Conservation (phyloP, 2,888 invertebrate species). For the Trissoscelio sp. region DNA sequence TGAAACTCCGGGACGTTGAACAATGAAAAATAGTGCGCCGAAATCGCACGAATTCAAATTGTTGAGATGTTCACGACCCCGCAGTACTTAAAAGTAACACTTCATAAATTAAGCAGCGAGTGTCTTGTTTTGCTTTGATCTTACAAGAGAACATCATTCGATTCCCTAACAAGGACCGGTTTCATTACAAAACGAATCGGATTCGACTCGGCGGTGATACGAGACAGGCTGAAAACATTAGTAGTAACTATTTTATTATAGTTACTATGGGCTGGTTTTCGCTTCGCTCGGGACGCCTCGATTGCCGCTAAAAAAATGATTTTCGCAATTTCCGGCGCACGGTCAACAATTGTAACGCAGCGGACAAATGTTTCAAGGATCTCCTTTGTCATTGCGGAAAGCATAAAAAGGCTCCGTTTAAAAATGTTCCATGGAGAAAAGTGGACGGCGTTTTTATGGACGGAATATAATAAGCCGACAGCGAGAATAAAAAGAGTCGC, state of each 20-base stretch:
- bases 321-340: slow-evolving; percentile 48
- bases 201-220: slow-evolving; percentile 60
- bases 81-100: slow-evolving; percentile 60
- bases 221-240: slow-evolving; percentile 59
- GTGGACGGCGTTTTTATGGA: slow-evolving; percentile 50
- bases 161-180: slow-evolving; percentile 66
- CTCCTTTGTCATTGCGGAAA: slow-evolving; percentile 53
- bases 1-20: slow-evolving; percentile 17
- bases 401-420: slow-evolving; percentile 51
- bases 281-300: not conserved
- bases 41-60: slow-evolving; percentile 40
- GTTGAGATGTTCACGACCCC: slow-evolving; percentile 36
- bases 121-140: slow-evolving; percentile 57
- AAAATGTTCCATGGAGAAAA: slow-evolving; percentile 49
- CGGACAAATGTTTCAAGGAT: slow-evolving; percentile 49
- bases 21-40: slow-evolving; percentile 47
- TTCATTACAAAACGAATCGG: slow-evolving; percentile 66
- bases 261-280: slow-evolving; percentile 2
- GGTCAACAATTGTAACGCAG: slow-evolving; percentile 17
- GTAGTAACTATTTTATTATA: slow-evolving; percentile 63
- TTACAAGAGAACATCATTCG: slow-evolving; percentile 61
- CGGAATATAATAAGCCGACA: slow-evolving; percentile 42
- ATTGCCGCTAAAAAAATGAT: slow-evolving; percentile 25
- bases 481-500: slow-evolving; percentile 40
- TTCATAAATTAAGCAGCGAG: slow-evolving; percentile 61